Percentiles rank a stretch among this genome's conserved stretches.
phyloP scores from a whole-genome alignment of 2,113 vertebrate genomes.

The Aphyosemion australe region DNA sequence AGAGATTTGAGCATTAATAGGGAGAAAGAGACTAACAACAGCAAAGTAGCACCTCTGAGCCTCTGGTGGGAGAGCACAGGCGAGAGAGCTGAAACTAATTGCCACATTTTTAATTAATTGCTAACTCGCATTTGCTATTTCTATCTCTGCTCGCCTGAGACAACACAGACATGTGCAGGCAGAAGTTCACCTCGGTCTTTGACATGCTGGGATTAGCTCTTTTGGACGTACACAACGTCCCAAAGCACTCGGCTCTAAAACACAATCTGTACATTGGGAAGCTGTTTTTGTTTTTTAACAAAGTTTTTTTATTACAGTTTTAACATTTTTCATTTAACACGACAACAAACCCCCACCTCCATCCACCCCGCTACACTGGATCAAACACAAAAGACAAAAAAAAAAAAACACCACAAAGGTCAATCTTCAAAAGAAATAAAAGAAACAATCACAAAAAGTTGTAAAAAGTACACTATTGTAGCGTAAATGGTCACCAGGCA shows the following conservation, averaged over 20 bases:
- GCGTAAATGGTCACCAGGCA: too few relatives aligned
- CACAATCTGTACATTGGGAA: constrained; percentile 10
- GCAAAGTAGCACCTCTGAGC: constrained; percentile 62
- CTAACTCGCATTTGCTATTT: constrained; percentile 32
- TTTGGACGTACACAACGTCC: constrained; percentile 13
- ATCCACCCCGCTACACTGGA: too few relatives aligned
- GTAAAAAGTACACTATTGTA: too few relatives aligned
- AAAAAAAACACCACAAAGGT: too few relatives aligned
- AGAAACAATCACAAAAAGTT: too few relatives aligned
- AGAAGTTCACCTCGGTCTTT: constrained; percentile 10
- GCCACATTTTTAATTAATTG: constrained; percentile 74
- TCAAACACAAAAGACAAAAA: too few relatives aligned
- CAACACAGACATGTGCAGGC: constrained; percentile 38
- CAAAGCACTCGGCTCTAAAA: background rate
- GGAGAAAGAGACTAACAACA: constrained; percentile 59
- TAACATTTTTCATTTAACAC: too few relatives aligned
- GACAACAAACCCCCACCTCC: too few relatives aligned
- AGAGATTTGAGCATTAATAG: constrained; percentile 24
- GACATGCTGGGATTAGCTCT: constrained; percentile 20
- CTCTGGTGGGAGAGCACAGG: constrained; percentile 42
- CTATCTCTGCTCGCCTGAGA: constrained; percentile 23
- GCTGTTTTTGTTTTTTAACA: too few relatives aligned
- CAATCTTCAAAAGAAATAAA: too few relatives aligned
- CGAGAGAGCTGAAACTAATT: constrained; percentile 57
- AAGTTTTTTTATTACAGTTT: too few relatives aligned